Percentiles rank a stretch among this genome's conserved stretches.
These are phyloP conservation scores for Amazonetta brasiliensis DNA, from an alignment of 2,797 vertebrate species.

Conservation along the genomic window DNA sequence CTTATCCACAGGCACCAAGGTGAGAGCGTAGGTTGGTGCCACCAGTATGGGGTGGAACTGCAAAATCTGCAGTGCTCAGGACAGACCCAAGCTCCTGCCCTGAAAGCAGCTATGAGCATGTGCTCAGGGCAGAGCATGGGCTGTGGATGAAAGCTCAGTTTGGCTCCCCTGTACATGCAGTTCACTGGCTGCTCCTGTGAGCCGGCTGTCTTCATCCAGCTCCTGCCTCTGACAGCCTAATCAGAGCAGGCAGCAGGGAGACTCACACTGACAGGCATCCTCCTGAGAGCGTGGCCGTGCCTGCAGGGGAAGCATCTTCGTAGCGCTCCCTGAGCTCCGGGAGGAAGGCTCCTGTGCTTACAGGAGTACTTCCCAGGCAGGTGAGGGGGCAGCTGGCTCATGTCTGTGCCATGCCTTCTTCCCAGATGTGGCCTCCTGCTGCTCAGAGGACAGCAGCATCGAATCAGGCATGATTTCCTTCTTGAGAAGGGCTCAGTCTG, in stretches of 20 bases:
- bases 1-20: not conserved
- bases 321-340: fast-evolving
- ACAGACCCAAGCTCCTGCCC: not conserved
- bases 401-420: fast-evolving
- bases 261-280: not conserved
- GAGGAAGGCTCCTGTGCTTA: not conserved
- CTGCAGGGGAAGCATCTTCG: not conserved
- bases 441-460: not conserved
- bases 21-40: fast-evolving
- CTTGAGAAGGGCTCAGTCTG: not conserved
- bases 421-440: not conserved
- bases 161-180: not conserved
- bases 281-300: fast-evolving
- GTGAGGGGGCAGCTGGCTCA: not conserved
- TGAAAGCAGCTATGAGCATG: not conserved
- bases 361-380: not conserved
- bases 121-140: not conserved
- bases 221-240: not conserved
- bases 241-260: not conserved
- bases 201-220: not conserved
- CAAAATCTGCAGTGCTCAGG: not conserved
- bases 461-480: fast-evolving
- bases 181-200: not conserved
- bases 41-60: not conserved
- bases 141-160: not conserved